Conservation (phyloP, 2,113 vertebrate species). For the Propithecus coquereli region DNA sequence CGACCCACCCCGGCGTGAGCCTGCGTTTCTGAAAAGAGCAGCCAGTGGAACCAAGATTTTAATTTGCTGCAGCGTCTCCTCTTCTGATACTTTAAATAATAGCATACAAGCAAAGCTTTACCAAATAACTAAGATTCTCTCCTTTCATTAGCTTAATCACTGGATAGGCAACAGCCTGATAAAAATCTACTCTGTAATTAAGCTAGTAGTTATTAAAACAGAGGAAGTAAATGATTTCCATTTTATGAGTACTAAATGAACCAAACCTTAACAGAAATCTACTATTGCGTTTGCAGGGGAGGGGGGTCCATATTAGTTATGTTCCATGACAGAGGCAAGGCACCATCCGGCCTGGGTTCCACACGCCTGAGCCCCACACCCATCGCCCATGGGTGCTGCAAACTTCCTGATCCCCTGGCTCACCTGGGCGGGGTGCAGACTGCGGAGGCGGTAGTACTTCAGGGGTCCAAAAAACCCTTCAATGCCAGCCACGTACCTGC, state of each 20-base stretch:
- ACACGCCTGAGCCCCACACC: fast-evolving
- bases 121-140: conserved; percentile 67
- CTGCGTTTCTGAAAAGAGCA: not conserved
- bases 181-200: conserved; percentile 77
- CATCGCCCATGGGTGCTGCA: not conserved
- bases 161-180: conserved; percentile 72
- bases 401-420: not conserved
- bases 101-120: conserved; percentile 45
- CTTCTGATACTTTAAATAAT: conserved; percentile 65
- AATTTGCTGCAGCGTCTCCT: not conserved
- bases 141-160: conserved; percentile 76
- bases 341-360: not conserved
- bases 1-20: not conserved
- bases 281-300: not conserved
- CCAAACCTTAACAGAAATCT: conserved; percentile 68
- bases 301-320: not conserved
- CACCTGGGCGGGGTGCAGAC: conserved; percentile 81
- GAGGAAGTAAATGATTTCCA: conserved; percentile 74
- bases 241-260: conserved; percentile 74
- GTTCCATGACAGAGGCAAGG: conserved; percentile 18
- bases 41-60: not conserved
- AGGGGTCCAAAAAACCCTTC: conserved; percentile 91
- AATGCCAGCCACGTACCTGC: conserved; percentile 84
- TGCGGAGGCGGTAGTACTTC: conserved; percentile 89
- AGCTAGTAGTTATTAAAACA: conserved; percentile 76